These are phyloP conservation scores for Pollimyrus isidori DNA, from an alignment of 2,113 vertebrate genomes.

Conservation along the genomic window DNA sequence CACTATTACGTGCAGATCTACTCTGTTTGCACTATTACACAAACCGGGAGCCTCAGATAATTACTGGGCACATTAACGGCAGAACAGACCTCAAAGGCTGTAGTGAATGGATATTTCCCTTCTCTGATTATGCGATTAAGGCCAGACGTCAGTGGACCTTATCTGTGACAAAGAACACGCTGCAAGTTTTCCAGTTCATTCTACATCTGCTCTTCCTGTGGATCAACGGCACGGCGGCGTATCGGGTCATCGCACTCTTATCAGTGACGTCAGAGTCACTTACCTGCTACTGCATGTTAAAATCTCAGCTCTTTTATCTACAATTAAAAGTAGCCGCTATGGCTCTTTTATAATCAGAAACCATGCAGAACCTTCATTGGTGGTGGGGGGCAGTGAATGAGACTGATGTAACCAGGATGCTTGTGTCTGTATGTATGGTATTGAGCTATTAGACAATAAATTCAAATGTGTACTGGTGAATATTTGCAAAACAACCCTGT, in stretches of 20 bases:
- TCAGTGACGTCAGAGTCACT: background rate
- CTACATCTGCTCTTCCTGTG: background rate
- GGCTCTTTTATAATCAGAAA: background rate
- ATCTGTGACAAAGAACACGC: background rate
- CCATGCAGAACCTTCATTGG: background rate
- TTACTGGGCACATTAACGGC: background rate
- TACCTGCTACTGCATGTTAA: background rate
- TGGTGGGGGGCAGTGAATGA: background rate
- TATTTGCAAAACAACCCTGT: background rate
- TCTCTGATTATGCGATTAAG: conserved; percentile 18
- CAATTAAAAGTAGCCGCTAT: background rate
- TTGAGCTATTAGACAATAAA: background rate
- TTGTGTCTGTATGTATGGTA: background rate
- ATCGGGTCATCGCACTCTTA: background rate
- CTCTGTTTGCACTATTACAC: background rate
- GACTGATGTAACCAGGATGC: background rate
- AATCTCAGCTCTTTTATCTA: background rate
- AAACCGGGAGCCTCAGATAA: background rate
- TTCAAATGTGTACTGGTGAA: background rate
- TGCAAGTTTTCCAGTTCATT: background rate
- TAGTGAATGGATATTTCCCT: background rate
- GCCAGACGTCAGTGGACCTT: background rate
- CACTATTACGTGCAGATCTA: background rate
- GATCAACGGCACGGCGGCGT: background rate
- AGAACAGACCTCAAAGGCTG: background rate